These are phyloP conservation scores for Tapirus terrestris DNA, from an alignment of 2,113 vertebrate genomes.

Conservation along the genomic window DNA sequence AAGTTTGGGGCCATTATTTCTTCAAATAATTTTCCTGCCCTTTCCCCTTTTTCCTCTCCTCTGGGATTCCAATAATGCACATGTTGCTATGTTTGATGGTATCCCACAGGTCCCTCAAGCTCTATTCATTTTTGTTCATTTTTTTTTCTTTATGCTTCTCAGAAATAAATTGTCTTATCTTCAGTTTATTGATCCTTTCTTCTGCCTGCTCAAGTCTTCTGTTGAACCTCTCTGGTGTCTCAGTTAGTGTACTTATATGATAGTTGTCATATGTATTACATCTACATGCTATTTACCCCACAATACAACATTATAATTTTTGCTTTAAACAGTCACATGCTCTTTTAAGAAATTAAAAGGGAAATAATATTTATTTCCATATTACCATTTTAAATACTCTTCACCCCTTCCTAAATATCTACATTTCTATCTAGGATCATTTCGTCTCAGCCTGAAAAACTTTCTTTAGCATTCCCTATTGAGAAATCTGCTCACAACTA, in stretches of 20 bases:
- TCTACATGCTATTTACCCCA: neutral
- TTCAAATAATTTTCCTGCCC: neutral
- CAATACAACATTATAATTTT: neutral
- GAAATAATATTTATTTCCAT: neutral
- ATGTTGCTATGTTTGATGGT: neutral
- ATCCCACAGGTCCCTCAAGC: neutral
- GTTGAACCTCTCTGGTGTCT: neutral
- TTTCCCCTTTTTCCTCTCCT: neutral
- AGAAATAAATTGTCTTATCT: neutral
- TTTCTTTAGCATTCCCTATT: neutral
- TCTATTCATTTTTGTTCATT: neutral
- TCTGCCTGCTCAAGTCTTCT: neutral
- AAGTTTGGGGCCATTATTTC: neutral
- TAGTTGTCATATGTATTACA: neutral
- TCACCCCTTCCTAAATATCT: neutral
- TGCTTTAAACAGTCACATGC: neutral
- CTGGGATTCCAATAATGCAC: neutral
- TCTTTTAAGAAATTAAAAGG: neutral
- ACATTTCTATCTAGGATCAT: neutral
- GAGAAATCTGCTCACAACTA: neutral
- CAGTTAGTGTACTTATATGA: neutral
- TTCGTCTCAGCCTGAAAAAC: neutral
- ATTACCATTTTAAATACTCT: neutral
- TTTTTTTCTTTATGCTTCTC: neutral
- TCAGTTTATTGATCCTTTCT: neutral